A percentile compares a stretch with the other conserved stretches of the same genome.
phyloP scores from a whole-genome alignment of 2,888 invertebrate species.

The Drosophila mimica region DNA sequence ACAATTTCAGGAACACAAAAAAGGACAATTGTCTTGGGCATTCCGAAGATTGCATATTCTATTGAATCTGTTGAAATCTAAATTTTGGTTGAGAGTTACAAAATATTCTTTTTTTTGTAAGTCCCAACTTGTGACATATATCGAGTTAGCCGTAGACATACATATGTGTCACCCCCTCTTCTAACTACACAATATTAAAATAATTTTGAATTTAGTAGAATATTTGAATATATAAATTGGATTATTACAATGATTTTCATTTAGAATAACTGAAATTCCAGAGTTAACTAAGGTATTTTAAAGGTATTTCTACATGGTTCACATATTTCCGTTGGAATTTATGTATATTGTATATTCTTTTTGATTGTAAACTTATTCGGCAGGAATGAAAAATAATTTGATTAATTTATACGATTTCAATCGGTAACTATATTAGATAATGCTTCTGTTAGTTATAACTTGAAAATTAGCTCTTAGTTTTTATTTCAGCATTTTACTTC shows the following conservation, averaged over 20 bases:
- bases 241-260: background rate
- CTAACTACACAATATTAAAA: background rate
- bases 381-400: accelerated
- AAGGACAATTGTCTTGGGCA: background rate
- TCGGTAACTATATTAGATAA: background rate
- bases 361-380: background rate
- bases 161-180: background rate
- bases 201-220: background rate
- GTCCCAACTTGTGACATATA: background rate
- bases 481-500: background rate
- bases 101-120: background rate
- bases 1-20: background rate
- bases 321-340: background rate
- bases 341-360: background rate
- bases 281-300: background rate
- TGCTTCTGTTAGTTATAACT: too few species aligned
- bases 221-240: background rate
- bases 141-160: background rate
- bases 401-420: background rate
- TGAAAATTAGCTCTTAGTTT: background rate
- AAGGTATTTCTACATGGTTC: background rate
- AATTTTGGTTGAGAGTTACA: background rate
- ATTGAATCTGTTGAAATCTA: background rate
- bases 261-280: background rate
- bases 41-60: accelerated